Evolutionary conservation across 2,113 vertebrate species (phyloP), one percentile per base, ranked within the genome.

Genomic region (Argyrosomus japonicus): DNA sequence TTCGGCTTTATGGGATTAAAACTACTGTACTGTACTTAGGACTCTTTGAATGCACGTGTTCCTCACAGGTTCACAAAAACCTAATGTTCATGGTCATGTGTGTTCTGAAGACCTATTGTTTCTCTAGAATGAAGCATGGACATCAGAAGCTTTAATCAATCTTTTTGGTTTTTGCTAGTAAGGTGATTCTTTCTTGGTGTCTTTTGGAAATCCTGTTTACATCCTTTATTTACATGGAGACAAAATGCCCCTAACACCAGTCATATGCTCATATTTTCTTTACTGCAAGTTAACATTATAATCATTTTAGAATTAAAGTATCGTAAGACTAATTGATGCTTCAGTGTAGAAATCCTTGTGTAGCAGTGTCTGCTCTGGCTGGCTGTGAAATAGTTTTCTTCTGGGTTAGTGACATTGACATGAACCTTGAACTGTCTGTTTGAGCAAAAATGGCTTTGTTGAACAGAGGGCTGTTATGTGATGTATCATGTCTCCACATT

Each of bases 1-100:
- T 3, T 23, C 14, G 5, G 56, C 25, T 75, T 56, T 54, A 32
- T 36, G 45, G 70, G 21, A 48, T 62, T 51, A 19, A 58, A 77
- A 76, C 56, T 27, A 1, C 62, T 45, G 9, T 25, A 2, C 61
- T 17, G n/a, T 29, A 48, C 65, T 36, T 13, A 68, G 60, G 45
- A 32, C 15, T 19, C 65, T 72, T 67, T 71, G 12, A 48, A 56
- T 57, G 57, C 47, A 47, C 54, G 21, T 17, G 54, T 58, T 77
- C 32, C 65, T 61, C 68, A 13, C 12, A 43, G 51, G 74, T 77
- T 78, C 64, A 81, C 54, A 29, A 50, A 51, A n/a, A 77, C 71
- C 63, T 61, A 27, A 61, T 70, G 73, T 45, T 47, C 29, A 25
- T 27, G n/a, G 29, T 43, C 64, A 1, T 9, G n/a, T 3, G 48